Conservation (phyloP, 2,888 invertebrate species). For the Muscina levida region DNA sequence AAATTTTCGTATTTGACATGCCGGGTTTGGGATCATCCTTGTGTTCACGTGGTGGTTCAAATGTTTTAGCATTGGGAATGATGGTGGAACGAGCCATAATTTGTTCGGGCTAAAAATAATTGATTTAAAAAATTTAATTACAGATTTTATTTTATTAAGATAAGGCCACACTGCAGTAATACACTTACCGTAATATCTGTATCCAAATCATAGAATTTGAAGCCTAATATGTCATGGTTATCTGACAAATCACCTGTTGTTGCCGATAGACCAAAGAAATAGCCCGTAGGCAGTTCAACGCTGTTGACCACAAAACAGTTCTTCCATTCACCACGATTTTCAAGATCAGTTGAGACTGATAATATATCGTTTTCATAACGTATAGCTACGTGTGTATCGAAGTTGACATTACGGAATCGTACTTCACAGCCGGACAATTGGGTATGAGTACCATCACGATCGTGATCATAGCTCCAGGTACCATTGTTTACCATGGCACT, state of each 20-base stretch:
- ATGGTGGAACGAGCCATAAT: slow-evolving; percentile 88
- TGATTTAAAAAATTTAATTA: not conserved
- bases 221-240: slow-evolving; percentile 95
- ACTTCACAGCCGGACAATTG: slow-evolving; percentile 98
- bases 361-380: slow-evolving; percentile 94
- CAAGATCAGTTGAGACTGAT: slow-evolving; percentile 94
- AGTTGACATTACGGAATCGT: slow-evolving; percentile 93
- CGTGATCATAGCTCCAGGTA: slow-evolving; percentile 96
- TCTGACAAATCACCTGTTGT: slow-evolving; percentile 98
- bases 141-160: not conserved
- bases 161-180: not conserved
- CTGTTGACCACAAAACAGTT: slow-evolving; percentile 94
- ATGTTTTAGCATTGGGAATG: slow-evolving; percentile 92
- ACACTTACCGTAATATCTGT: slow-evolving; percentile 82
- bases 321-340: slow-evolving; percentile 95
- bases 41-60: slow-evolving; percentile 95
- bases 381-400: slow-evolving; percentile 94
- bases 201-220: slow-evolving; percentile 96
- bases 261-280: slow-evolving; percentile 95
- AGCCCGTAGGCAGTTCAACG: slow-evolving; percentile 95
- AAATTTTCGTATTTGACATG: slow-evolving; percentile 94
- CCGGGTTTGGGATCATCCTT: slow-evolving; percentile 93
- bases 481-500: slow-evolving; percentile 99
- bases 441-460: slow-evolving; percentile 98
- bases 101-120: slow-evolving; percentile 71